Conservation (phyloP, 35 echinoderm and acorn worm species). For the Patiria miniata region DNA sequence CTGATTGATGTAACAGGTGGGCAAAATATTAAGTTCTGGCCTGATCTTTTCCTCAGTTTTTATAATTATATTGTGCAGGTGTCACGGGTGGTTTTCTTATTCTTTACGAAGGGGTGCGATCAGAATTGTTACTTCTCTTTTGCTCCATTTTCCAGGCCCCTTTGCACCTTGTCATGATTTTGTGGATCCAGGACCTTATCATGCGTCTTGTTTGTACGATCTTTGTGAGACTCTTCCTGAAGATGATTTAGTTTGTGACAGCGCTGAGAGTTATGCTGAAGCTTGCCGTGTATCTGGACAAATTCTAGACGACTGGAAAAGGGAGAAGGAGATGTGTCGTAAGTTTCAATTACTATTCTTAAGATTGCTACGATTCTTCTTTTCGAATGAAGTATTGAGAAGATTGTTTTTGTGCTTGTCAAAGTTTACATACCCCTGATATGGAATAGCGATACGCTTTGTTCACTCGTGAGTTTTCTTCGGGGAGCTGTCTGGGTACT, state of each 20-base stretch:
- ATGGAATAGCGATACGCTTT: no score
- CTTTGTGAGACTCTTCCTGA: conserved; percentile 80
- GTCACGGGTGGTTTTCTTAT: no score
- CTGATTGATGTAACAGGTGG: conserved; percentile 55
- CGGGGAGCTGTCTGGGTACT: no score
- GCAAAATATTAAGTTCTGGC: neutral
- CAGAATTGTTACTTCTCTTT: neutral
- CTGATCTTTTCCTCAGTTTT: no score
- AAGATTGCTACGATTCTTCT: no score
- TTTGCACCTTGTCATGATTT: conserved; percentile 64
- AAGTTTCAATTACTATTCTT: conserved; percentile 27
- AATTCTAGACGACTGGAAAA: conserved; percentile 69
- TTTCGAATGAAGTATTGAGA: no score
- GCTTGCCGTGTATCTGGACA: conserved; percentile 63
- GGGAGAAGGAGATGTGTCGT: conserved; percentile 71
- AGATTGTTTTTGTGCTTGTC: no score
- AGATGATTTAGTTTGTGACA: conserved; percentile 68
- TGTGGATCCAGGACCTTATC: conserved; percentile 59
- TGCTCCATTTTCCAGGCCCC: conserved; percentile 55
- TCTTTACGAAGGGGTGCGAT: no score
- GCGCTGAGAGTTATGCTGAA: conserved; percentile 58
- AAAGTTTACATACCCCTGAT: no score
- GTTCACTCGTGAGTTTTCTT: no score
- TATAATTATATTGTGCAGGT: no score
- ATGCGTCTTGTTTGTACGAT: conserved; percentile 83